phyloP scores from a whole-genome alignment of 53 echinoderm and acorn worm genomes.

The Henricia sp. region DNA sequence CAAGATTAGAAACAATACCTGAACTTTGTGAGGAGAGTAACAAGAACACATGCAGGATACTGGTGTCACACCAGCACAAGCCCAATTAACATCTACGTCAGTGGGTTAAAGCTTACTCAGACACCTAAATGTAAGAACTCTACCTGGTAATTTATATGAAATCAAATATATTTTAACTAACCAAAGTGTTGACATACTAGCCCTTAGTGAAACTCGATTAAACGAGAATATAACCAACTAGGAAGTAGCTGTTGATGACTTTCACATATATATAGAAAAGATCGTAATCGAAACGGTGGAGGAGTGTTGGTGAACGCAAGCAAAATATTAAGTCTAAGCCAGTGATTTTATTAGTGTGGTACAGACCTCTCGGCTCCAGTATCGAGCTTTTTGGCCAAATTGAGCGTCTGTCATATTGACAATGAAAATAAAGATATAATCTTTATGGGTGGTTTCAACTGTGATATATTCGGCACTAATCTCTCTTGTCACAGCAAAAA shows the following conservation, averaged over 20 bases:
- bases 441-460: neutral
- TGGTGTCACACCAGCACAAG: neutral
- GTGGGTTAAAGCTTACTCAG: neutral
- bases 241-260: neutral
- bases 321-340: neutral
- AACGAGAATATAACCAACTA: neutral
- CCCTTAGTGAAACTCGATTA: constrained; percentile 8
- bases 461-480: neutral
- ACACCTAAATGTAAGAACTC: neutral
- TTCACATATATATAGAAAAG: constrained; percentile 4
- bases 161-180: neutral
- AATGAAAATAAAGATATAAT: neutral
- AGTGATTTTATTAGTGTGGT: neutral
- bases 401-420: neutral
- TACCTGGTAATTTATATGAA: neutral
- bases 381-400: neutral
- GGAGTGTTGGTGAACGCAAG: neutral
- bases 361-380: neutral
- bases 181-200: neutral
- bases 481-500: neutral
- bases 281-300: constrained; percentile 6
- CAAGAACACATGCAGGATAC: neutral
- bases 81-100: neutral
- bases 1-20: neutral
- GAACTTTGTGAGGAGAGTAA: neutral